These are phyloP conservation scores for Lacanobia oleracea DNA, from an alignment of 2,888 invertebrate genomes.

Conservation along the genomic window DNA sequence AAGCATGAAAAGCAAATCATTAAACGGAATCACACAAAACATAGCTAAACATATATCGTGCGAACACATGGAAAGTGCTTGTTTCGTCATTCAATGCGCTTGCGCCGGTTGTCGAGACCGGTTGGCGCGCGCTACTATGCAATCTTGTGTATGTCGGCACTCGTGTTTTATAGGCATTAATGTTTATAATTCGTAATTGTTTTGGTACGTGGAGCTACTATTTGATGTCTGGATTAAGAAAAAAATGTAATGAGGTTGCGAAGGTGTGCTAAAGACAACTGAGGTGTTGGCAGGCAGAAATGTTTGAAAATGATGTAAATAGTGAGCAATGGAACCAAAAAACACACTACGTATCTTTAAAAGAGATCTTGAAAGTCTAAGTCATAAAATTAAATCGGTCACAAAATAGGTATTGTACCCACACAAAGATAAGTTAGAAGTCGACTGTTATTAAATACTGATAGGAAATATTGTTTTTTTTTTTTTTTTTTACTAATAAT, in stretches of 20 bases:
- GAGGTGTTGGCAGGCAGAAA: not conserved
- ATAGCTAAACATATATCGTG: constrained; percentile 10
- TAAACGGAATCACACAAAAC: constrained; percentile 15
- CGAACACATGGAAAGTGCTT: constrained; percentile 42
- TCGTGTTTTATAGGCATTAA: constrained; percentile 25
- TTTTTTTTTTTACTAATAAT: too few species aligned
- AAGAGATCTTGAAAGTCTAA: too few species aligned
- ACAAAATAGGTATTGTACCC: too few species aligned
- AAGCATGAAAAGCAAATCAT: constrained; percentile 10
- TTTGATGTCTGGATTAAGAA: constrained; percentile 19
- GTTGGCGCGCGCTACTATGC: constrained; percentile 53
- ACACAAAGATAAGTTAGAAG: too few species aligned
- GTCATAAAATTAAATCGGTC: too few species aligned
- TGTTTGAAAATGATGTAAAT: not conserved
- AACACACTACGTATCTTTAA: too few species aligned
- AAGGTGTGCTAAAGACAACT: not conserved
- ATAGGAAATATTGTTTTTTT: too few species aligned
- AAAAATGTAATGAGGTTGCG: constrained; percentile 6
- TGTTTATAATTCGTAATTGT: constrained; percentile 44
- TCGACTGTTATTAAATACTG: too few species aligned
- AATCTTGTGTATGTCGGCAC: constrained; percentile 42
- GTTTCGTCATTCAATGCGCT: constrained; percentile 56
- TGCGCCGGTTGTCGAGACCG: constrained; percentile 39
- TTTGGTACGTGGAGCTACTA: constrained; percentile 15
- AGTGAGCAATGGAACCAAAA: too few species aligned